phyloP scores from a whole-genome alignment of 2,113 vertebrate species.

The Centrocercus urophasianus region DNA sequence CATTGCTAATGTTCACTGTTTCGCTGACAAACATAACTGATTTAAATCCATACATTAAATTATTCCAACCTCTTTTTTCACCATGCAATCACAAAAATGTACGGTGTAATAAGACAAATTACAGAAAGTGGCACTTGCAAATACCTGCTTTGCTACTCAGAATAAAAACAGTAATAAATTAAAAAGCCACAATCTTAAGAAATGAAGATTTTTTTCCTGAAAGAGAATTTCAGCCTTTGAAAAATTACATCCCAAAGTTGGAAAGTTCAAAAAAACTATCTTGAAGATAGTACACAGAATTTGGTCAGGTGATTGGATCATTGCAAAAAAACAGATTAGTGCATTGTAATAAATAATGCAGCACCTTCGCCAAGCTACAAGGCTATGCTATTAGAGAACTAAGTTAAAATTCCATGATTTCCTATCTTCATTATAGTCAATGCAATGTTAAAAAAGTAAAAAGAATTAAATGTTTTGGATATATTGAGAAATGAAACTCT shows the following conservation, averaged over 20 bases:
- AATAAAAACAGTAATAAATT: not conserved
- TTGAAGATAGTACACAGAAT: not conserved
- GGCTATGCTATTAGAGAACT: not conserved
- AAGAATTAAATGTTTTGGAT: not conserved
- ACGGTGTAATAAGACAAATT: not conserved
- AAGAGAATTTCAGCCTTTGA: not conserved
- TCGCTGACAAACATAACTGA: not conserved
- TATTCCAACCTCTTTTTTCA: not conserved
- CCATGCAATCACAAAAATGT: not conserved
- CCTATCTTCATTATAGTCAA: not conserved
- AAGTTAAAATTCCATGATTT: not conserved
- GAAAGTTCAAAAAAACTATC: not conserved
- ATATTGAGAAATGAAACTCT: not conserved
- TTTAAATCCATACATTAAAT: not conserved
- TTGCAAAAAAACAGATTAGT: not conserved
- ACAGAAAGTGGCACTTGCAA: not conserved
- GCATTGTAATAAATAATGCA: not conserved
- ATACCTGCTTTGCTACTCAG: not conserved
- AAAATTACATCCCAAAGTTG: not conserved
- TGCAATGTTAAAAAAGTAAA: not conserved
- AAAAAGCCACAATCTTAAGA: not conserved
- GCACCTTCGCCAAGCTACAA: not conserved
- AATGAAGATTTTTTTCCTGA: not conserved
- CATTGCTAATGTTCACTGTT: not conserved
- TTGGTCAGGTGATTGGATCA: not conserved